Conservation (phyloP, 2,888 invertebrate genomes). For the Hyles lineata region DNA sequence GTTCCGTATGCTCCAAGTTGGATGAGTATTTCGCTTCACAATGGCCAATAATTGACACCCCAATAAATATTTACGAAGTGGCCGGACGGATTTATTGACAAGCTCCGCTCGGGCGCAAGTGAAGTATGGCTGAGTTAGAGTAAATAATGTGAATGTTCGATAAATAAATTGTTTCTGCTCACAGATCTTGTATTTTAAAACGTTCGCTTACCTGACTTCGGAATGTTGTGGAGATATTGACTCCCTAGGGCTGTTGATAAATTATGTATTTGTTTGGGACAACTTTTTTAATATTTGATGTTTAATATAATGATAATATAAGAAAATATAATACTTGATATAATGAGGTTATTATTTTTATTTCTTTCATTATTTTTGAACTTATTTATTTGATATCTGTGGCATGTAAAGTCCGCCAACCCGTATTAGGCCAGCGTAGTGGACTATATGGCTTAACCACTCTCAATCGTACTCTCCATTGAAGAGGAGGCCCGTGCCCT, state of each 20-base stretch:
- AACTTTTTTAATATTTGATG: too few species aligned
- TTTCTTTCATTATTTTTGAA: too few species aligned
- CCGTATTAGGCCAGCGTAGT: too few species aligned
- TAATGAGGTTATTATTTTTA: too few species aligned
- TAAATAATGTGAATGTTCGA: constrained; percentile 40
- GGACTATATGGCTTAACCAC: too few species aligned
- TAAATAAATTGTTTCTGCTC: constrained; percentile 37
- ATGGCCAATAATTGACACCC: constrained; percentile 27
- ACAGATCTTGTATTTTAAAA: constrained; percentile 27
- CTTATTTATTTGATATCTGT: too few species aligned
- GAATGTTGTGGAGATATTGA: not conserved
- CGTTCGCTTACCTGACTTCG: not conserved
- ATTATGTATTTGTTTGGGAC: not conserved
- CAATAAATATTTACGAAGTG: constrained; percentile 25
- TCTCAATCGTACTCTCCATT: too few species aligned
- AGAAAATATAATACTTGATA: too few species aligned
- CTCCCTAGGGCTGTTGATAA: not conserved
- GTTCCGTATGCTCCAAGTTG: not conserved
- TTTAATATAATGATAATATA: too few species aligned
- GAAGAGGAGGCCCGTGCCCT: too few species aligned
- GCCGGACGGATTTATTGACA: constrained; percentile 43
- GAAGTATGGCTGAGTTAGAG: constrained; percentile 41
- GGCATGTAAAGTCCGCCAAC: too few species aligned
- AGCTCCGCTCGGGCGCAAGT: constrained; percentile 33
- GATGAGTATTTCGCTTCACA: constrained; percentile 1